Conservation (phyloP, 2,888 invertebrate genomes). For the Leptura quadrifasciata region DNA sequence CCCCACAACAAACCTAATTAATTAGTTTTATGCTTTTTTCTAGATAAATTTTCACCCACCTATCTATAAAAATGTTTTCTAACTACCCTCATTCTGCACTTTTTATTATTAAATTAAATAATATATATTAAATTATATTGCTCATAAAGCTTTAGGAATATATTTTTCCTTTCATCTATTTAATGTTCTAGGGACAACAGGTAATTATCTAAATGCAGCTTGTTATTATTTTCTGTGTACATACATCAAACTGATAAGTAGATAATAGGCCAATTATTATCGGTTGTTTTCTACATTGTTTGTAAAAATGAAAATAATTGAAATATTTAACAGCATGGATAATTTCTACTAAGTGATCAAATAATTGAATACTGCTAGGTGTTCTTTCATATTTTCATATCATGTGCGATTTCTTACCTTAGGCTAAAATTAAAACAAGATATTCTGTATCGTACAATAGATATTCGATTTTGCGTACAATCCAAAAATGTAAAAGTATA, state of each 20-base stretch:
- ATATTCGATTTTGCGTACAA: no score
- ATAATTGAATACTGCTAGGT: no score
- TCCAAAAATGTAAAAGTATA: no score
- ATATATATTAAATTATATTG: background rate
- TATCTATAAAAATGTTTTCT: background rate
- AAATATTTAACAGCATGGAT: background rate
- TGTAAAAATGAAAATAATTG: background rate
- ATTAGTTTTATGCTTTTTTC: background rate
- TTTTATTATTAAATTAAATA: background rate
- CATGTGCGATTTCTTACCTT: no score
- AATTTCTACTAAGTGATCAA: background rate
- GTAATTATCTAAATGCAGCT: slow-evolving; percentile 6
- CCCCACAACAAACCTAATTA: background rate
- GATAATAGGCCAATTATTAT: background rate
- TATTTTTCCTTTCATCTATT: background rate
- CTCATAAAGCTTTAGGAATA: slow-evolving; percentile 5
- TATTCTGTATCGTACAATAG: no score
- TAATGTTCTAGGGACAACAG: background rate
- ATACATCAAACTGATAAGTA: slow-evolving; percentile 14
- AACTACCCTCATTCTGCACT: background rate
- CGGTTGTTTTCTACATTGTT: slow-evolving; percentile 1
- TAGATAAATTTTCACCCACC: background rate
- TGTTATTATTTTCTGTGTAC: slow-evolving; percentile 3
- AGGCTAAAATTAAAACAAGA: no score
- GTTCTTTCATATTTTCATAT: no score